Conservation (phyloP, 2,797 vertebrate species). For the Coendou prehensilis region DNA sequence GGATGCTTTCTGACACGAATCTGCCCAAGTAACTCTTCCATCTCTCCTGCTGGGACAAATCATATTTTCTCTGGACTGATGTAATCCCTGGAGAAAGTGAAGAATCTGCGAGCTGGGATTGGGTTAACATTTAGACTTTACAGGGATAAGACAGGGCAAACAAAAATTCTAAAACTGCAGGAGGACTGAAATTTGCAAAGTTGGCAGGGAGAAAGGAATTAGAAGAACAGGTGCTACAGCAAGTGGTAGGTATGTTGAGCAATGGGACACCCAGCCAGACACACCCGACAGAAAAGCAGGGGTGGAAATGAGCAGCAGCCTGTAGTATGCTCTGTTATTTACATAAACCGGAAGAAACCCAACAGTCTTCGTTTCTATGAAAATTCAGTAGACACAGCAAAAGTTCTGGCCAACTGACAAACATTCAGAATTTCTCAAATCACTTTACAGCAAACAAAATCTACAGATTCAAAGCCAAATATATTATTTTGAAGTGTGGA, state of each 20-base stretch:
- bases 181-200: slow-evolving; percentile 22
- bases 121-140: background rate
- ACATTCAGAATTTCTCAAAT: background rate
- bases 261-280: background rate
- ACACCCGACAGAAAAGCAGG: background rate
- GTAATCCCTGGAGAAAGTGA: background rate
- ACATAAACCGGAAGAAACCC: background rate
- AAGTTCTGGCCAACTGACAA: background rate
- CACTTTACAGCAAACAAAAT: background rate
- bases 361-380: background rate
- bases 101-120: background rate
- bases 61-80: background rate
- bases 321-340: background rate
- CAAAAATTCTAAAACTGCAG: slow-evolving; percentile 28
- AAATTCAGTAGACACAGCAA: background rate
- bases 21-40: background rate
- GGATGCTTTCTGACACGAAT: background rate
- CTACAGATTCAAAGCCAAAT: slow-evolving; percentile 36
- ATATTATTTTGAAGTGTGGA: background rate
- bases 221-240: background rate
- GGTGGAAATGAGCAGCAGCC: background rate
- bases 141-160: background rate
- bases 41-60: background rate
- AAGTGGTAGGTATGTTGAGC: background rate
- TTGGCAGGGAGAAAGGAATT: background rate